phyloP scores from a whole-genome alignment of 2,113 vertebrate genomes.

The Beaufortia kweichowensis region DNA sequence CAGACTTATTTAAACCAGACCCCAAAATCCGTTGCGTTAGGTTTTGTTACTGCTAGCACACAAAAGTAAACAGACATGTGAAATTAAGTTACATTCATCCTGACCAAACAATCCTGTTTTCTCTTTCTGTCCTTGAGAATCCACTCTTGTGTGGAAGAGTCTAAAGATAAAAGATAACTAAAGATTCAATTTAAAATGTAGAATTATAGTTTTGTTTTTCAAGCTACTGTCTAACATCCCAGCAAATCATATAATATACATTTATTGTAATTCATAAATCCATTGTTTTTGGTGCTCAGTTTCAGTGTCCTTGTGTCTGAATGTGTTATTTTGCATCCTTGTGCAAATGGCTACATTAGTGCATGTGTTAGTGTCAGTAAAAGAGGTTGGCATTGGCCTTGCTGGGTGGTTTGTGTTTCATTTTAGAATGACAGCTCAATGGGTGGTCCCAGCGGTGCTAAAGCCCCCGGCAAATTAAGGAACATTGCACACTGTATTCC shows the following conservation, averaged over 20 bases:
- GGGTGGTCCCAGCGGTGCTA: conserved; percentile 81
- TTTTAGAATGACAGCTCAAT: conserved; percentile 77
- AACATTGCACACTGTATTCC: conserved; percentile 40
- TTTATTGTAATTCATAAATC: too few relatives aligned
- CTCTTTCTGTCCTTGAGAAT: conserved; percentile 4
- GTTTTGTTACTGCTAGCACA: not conserved
- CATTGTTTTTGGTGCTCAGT: not conserved
- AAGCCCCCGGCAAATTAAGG: conserved; percentile 60
- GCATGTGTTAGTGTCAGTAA: conserved; percentile 23
- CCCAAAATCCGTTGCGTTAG: not conserved
- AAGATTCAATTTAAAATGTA: not conserved
- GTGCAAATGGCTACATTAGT: conserved; percentile 5
- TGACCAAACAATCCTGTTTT: not conserved
- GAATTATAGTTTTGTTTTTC: not conserved
- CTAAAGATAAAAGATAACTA: not conserved
- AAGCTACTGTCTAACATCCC: too few relatives aligned
- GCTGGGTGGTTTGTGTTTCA: conserved; percentile 81
- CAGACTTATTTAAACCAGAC: not conserved
- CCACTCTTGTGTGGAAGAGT: not conserved
- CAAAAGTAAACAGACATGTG: not conserved
- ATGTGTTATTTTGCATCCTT: not conserved
- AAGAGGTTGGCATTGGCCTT: conserved; percentile 66
- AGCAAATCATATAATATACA: too few relatives aligned
- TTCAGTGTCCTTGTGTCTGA: not conserved
- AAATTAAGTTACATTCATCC: not conserved